Evolutionary conservation across 2,888 invertebrate genomes (phyloP), one percentile per base, ranked within the genome.

Genomic region (Apamea epomidion): DNA sequence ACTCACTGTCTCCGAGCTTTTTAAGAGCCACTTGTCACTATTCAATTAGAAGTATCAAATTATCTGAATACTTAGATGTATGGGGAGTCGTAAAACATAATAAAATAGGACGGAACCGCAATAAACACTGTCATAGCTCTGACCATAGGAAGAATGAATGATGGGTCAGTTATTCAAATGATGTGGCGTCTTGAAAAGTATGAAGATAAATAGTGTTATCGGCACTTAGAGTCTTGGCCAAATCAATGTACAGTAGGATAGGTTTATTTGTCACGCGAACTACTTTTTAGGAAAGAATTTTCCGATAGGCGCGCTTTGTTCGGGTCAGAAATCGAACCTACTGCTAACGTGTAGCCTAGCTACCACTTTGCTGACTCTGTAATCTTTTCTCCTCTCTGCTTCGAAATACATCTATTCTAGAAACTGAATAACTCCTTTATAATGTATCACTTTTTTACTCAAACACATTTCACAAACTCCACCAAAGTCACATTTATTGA

Each of bases 1-100:
- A 91, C 37, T 88, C 91, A 91, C 70, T 29, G 74, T 74, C 82
- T 82, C 71, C 25, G 10, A 71, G 65, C 6, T 16, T 60, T 14
- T 54, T 60, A 37, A 67, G 32, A 65, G 70, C 67, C 37, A 65
- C 62, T 73, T 60, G 74, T 70, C 82, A 70, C 86, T 62, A 75
- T 71, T 71, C 37, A 78, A 88, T 86, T 85, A 86, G 32, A 10
- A 70, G 54, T 71, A 86, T 77, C 74, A 75, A 62, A 72, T 70
- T 69, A 80, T 80, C 74, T 74, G 65, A 6, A 60, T 54, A 68
- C 21, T 14, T 12, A 42, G 25, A 74, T 78, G 21, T 67, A 32
- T n/a, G 32, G n/a, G 1, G 3, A 65, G 68, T 83, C 48, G 42
- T 77, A 18, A 74, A 64, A 64, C 16, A 74, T 77, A 77, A 64